Percentiles rank a stretch among this genome's conserved stretches.
Evolutionary conservation across 2,797 vertebrate genomes (phyloP).

Genomic region (Bovichtus variegatus): DNA sequence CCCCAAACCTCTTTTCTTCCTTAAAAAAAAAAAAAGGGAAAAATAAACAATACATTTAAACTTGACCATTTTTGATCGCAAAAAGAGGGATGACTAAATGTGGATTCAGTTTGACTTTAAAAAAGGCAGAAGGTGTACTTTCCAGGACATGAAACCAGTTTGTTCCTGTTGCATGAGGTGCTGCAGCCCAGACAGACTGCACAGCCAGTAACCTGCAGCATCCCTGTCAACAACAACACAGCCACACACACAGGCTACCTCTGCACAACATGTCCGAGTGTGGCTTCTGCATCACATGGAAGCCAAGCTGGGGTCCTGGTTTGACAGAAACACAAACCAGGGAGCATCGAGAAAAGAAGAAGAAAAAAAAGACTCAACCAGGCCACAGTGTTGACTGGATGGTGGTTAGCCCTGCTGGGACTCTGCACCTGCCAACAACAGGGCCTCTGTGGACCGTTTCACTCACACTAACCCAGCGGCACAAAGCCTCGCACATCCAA

Average conservation of each 20-base stretch:
- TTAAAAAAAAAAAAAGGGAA: background rate
- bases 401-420: background rate
- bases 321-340: background rate
- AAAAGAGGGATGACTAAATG: too few species aligned
- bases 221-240: constrained; percentile 10
- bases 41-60: too few species aligned
- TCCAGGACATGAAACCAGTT: background rate
- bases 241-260: background rate
- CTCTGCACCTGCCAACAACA: constrained; percentile 54
- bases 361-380: background rate
- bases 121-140: background rate
- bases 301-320: background rate
- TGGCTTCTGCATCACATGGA: background rate
- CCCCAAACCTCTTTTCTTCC: background rate
- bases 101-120: background rate
- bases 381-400: background rate
- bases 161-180: background rate
- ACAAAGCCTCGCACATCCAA: background rate
- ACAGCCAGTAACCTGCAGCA: constrained; percentile 23
- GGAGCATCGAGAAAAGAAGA: background rate
- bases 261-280: background rate
- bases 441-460: constrained; percentile 50
- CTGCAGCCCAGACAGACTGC: constrained; percentile 15
- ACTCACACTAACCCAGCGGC: constrained; percentile 22
- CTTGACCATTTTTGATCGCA: background rate